Evolutionary conservation across 2,888 invertebrate species (phyloP), one percentile per base, ranked within the genome.

Genomic region (Epirrhoe tristata): DNA sequence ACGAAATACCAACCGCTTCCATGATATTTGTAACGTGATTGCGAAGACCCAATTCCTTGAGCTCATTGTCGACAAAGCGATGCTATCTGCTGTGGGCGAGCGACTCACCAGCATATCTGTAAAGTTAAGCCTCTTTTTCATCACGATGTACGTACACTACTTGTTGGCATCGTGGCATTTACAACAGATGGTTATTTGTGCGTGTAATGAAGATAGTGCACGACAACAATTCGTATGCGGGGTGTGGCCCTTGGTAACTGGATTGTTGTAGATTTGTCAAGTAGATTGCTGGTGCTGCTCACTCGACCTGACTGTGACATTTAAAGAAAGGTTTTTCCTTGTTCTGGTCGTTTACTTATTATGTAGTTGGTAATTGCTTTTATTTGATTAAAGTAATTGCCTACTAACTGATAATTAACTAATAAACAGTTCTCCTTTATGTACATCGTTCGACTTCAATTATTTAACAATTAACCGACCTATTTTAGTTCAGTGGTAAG

Each of bases 11-110:
- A 83, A 82, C 81, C 75, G 75, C 80, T 81, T 81, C 74, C 77
- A 77, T 80, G 80, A 81, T 79, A 75, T 79, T 79, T 16, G 48
- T 76, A 63, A 55, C 81, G 80, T 81, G 78, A 78, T 75, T 78
- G 73, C 74, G 74, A 79, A 82, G 79, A 73, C 81, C 82, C 80
- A 84, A 87, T 87, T 88, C 80, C 80, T 82, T 77, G 77, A 79
- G 79, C 77, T 80, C 81, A 84, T 86, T 85, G 84, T 81, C 74
- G 81, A 80, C 81, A 72, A 52, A 68, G 75, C 78, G 89, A 88
- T 89, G 81, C 71, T 87, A 90, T 91, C 87, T 77, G 77, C 78
- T 80, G 87, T 87, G 82, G 88, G 89, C 84, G 86, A 83, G 67
- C 80, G 85, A 84, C 84, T 85, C 85, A 84, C 86, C 86, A 82